These are phyloP conservation scores for Otocyon megalotis DNA, from an alignment of 2,113 vertebrate species.

Conservation along the genomic window DNA sequence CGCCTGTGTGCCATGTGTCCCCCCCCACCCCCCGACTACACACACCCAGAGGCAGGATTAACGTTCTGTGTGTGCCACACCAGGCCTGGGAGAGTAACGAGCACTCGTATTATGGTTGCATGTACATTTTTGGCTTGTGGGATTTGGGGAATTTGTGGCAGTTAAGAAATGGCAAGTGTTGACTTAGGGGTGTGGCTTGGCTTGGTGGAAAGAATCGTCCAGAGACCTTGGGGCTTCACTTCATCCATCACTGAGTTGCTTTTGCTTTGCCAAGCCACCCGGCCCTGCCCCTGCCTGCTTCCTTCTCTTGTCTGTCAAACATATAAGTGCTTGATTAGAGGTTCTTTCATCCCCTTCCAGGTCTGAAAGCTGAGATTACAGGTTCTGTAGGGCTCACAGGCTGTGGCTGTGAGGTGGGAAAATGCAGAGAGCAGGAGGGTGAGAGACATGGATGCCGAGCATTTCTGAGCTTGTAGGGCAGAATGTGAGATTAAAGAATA, in stretches of 20 bases:
- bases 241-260: not conserved
- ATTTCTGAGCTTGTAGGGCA: not conserved
- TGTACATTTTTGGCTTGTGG: not conserved
- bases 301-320: not conserved
- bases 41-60: not conserved
- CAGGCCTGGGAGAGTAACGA: accelerated
- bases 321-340: accelerated
- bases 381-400: not conserved
- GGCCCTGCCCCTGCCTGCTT: not conserved
- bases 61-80: accelerated
- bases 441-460: accelerated
- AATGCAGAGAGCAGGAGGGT: accelerated
- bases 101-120: accelerated
- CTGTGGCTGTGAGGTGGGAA: not conserved
- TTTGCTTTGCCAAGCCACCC: not conserved
- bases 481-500: not conserved
- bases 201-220: not conserved
- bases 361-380: not conserved
- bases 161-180: not conserved
- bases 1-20: accelerated
- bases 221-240: not conserved
- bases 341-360: not conserved
- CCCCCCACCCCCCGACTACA: accelerated
- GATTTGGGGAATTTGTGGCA: not conserved
- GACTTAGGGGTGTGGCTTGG: not conserved